Evolutionary conservation across 1,140 invertebrate genomes (phyloP).

Genomic region (Himalopsyche phryganea): DNA sequence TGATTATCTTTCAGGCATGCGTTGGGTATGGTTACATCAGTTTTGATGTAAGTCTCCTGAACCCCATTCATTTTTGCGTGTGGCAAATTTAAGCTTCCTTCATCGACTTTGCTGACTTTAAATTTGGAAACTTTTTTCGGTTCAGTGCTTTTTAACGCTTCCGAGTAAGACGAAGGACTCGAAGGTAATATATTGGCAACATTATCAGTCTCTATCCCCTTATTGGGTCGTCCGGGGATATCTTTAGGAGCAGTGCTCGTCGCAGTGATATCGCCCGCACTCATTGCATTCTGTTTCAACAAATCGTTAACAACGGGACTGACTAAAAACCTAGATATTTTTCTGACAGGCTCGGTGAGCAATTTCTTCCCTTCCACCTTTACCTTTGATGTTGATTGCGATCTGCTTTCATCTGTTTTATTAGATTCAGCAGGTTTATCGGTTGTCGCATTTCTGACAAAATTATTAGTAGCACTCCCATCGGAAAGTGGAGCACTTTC

Average conservation of each 20-base stretch:
- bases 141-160: slow-evolving; percentile 15
- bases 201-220: slow-evolving; percentile 2
- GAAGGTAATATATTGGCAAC: neutral
- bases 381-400: neutral
- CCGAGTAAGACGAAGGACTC: slow-evolving; percentile 11
- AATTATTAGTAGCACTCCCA: slow-evolving; percentile 6
- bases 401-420: neutral
- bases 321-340: slow-evolving; percentile 76
- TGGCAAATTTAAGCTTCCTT: slow-evolving; percentile 15
- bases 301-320: slow-evolving; percentile 72
- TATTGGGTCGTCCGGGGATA: neutral
- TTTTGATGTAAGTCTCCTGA: slow-evolving; percentile 3
- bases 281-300: slow-evolving; percentile 33
- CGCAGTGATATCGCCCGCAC: slow-evolving; percentile 12
- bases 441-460: too few relatives aligned
- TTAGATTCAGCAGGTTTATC: too few relatives aligned
- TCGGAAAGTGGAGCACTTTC: slow-evolving; percentile 8
- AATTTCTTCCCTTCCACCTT: slow-evolving; percentile 16
- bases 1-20: too few relatives aligned
- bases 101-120: slow-evolving; percentile 32
- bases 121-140: slow-evolving; percentile 30
- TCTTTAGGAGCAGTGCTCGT: slow-evolving; percentile 2
- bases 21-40: too few relatives aligned
- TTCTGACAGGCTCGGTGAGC: slow-evolving; percentile 54
- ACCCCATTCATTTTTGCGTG: slow-evolving; percentile 31